Evolutionary conservation across 92 coral and sea anemone species (phyloP).

Genomic region (Parazoanthus darwini): DNA sequence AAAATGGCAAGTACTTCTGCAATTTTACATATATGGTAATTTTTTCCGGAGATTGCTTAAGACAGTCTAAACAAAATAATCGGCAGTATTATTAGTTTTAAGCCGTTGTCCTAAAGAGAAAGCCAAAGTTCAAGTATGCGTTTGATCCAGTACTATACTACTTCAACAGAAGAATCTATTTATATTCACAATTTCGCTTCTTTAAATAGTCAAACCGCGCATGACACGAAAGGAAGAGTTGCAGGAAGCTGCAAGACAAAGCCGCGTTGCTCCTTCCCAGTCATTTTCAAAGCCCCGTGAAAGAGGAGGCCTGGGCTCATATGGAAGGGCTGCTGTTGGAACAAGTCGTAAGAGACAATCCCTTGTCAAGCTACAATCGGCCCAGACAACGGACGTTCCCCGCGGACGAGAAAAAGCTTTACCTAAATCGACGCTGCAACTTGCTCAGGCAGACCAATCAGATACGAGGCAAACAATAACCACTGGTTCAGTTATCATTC

Average conservation of each 20-base stretch:
- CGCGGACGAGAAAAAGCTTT: slow-evolving; percentile 10
- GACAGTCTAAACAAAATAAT: too few species aligned
- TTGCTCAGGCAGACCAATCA: slow-evolving; percentile 28
- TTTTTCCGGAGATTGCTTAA: too few species aligned
- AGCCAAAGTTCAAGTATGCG: not conserved
- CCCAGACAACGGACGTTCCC: slow-evolving; percentile 44
- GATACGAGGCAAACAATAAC: not conserved
- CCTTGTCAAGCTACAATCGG: slow-evolving; percentile 49
- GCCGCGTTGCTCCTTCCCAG: slow-evolving; percentile 49
- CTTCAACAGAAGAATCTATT: not conserved
- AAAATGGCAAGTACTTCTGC: too few species aligned
- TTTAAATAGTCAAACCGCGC: slow-evolving; percentile 72
- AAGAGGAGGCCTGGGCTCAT: slow-evolving; percentile 54
- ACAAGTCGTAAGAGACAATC: slow-evolving; percentile 51
- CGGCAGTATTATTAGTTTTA: too few species aligned
- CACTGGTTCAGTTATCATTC: too few species aligned
- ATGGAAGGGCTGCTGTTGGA: slow-evolving; percentile 53
- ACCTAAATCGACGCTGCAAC: slow-evolving; percentile 33
- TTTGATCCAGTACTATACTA: not conserved
- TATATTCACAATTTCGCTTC: not conserved
- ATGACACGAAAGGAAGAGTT: slow-evolving; percentile 76
- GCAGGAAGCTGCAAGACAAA: slow-evolving; percentile 75
- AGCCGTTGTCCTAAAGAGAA: too few species aligned
- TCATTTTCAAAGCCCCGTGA: slow-evolving; percentile 33
- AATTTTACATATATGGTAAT: too few species aligned